Evolutionary conservation across 2,888 invertebrate genomes (phyloP), one percentile per base, ranked within the genome.

Genomic region (Apotomis capreana): DNA sequence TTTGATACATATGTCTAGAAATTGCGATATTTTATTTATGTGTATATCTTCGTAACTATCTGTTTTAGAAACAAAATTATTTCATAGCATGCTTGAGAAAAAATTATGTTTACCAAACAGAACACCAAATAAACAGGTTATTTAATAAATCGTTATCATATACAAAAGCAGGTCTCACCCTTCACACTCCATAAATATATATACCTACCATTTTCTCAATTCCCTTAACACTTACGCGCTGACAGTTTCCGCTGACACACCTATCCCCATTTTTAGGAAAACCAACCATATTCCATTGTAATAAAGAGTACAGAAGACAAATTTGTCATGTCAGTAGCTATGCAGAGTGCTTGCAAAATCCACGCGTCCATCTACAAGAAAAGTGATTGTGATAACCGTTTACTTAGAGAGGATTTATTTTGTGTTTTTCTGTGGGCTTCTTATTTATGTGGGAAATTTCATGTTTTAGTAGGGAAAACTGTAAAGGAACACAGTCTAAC

Each of bases 201-300:
- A 63, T 57, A 52, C 59, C 26, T 37, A 67, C 60, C 12, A 59
- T 59, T 71, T n/a, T 54, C 36, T 54, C 8, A 62, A 72, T 62
- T 63, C 68, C 68, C 70, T 65, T n/a, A 36, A 36, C 72, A 59
- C 63, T 68, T 72, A 62, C 58, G 26, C 61, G 67, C 15, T 63
- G 72, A 68, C 63, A 68, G 54, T 15, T 54, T 36, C 15, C 0
- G 15, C 36, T 67, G 51, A 62, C 57, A 40, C 65, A 59, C 54
- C 52, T 52, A 54, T 52, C 44, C n/a, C 9, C 0, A 9, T 46
- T 10, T 36, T 36, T 46, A 40, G 57, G n/a, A 72, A 63, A 63
- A 49, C 12, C 44, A 12, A 36, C 63, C 54, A 63, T 68, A 59
- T 36, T 3, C 9, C 63, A 5, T 52, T 9, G 37, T 9, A 3